A percentile compares a stretch with the other conserved stretches of the same genome.
Evolutionary conservation across 2,888 invertebrate genomes (phyloP).

Genomic region (Serrognathus titanus): DNA sequence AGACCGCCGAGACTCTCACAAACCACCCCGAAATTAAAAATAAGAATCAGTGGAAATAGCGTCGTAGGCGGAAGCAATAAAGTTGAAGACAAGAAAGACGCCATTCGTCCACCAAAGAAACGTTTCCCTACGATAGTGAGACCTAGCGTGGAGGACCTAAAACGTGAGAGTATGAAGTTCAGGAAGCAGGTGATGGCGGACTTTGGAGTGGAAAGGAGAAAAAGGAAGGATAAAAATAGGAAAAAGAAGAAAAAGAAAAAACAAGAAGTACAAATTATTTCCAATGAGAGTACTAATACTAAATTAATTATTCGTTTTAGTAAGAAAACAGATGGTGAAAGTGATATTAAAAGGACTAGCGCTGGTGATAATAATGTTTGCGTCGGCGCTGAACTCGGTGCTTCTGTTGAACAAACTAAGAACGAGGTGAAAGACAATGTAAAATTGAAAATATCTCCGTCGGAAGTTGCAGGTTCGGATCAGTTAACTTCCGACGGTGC

Average conservation of each 20-base stretch:
- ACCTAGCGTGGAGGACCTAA: conserved; percentile 76
- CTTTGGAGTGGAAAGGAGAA: conserved; percentile 64
- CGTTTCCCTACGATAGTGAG: conserved; percentile 62
- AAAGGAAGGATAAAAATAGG: conserved; percentile 56
- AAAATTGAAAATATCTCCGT: conserved; percentile 20
- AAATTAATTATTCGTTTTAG: conserved; percentile 49
- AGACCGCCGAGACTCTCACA: conserved; percentile 40
- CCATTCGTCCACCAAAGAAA: conserved; percentile 78
- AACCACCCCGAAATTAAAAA: conserved; percentile 68
- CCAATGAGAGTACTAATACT: conserved; percentile 56
- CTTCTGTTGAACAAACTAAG: conserved; percentile 15
- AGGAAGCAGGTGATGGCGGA: conserved; percentile 80
- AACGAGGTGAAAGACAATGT: conserved; percentile 11
- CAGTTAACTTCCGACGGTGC: conserved; percentile 30
- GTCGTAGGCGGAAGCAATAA: conserved; percentile 46
- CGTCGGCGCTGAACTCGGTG: conserved; percentile 4
- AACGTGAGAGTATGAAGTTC: conserved; percentile 84
- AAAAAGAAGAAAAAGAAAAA: conserved; percentile 56
- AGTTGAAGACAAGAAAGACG: conserved; percentile 51
- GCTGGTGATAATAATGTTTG: conserved; percentile 14
- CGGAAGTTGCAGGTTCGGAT: conserved; percentile 13
- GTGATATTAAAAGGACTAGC: conserved; percentile 33
- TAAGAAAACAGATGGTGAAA: conserved; percentile 26
- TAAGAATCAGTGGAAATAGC: conserved; percentile 56
- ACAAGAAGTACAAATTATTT: conserved; percentile 55